phyloP scores from a whole-genome alignment of 2,888 invertebrate genomes.

The Coenonympha arcania region DNA sequence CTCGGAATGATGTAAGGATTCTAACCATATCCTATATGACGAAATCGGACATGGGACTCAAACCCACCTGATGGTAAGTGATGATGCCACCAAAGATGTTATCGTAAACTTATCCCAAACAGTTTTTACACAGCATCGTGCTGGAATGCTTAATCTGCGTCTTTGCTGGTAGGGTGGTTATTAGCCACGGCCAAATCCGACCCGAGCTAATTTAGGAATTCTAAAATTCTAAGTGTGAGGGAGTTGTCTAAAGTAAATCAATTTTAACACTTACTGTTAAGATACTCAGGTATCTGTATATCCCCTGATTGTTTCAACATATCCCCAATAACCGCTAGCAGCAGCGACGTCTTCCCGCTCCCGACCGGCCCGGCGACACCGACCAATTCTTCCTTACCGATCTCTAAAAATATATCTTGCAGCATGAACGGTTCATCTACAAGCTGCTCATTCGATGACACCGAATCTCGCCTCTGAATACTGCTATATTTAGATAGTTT shows the following conservation, averaged over 20 bases:
- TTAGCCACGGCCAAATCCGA: too few relatives aligned
- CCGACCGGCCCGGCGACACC: constrained; percentile 93
- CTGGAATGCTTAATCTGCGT: too few relatives aligned
- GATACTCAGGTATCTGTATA: constrained; percentile 79
- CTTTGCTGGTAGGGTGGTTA: too few relatives aligned
- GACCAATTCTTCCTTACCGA: constrained; percentile 81
- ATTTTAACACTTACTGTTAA: constrained; percentile 67
- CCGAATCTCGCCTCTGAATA: constrained; percentile 48
- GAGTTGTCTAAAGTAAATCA: background rate
- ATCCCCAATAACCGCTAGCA: constrained; percentile 90
- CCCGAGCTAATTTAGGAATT: too few relatives aligned
- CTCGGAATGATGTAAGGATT: too few relatives aligned
- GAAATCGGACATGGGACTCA: too few relatives aligned
- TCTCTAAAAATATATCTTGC: constrained; percentile 50
- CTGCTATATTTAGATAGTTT: constrained; percentile 41
- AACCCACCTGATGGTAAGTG: too few relatives aligned
- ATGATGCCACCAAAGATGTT: too few relatives aligned
- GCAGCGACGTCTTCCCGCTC: constrained; percentile 90
- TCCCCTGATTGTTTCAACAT: constrained; percentile 80
- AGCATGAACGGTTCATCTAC: constrained; percentile 48
- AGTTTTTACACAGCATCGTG: too few relatives aligned
- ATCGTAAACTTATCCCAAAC: too few relatives aligned
- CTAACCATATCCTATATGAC: too few relatives aligned
- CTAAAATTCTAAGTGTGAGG: too few relatives aligned
- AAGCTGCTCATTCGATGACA: constrained; percentile 42